A percentile compares a stretch with the other conserved stretches of the same genome.
These are phyloP conservation scores for Prorops nasuta DNA, from an alignment of 1,140 invertebrate genomes.

Conservation along the genomic window DNA sequence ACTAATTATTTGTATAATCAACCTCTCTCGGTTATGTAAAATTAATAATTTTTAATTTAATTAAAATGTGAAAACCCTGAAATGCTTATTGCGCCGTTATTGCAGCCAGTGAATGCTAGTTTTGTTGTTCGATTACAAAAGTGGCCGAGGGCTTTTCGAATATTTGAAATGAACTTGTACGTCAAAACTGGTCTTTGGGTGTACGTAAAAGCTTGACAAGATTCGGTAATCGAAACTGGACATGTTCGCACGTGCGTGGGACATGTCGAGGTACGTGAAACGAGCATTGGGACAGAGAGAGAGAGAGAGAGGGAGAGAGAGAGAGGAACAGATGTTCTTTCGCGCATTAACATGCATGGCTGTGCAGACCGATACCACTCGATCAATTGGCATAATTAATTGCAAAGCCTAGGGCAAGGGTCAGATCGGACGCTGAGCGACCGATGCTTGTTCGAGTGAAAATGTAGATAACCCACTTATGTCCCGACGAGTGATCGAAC, in stretches of 20 bases:
- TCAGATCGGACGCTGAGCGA: constrained; percentile 15
- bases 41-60: no score
- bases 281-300: not conserved
- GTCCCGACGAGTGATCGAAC: constrained; percentile 5
- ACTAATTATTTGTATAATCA: no score
- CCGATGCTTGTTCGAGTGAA: constrained; percentile 17
- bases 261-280: not conserved
- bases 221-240: not conserved
- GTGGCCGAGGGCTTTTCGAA: no score
- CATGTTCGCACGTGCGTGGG: not conserved
- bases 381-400: constrained; percentile 43
- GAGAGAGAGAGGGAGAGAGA: not conserved
- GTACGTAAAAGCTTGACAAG: not conserved
- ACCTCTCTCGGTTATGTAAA: no score
- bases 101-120: no score
- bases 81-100: no score
- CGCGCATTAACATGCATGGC: constrained; percentile 38
- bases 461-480: constrained; percentile 23
- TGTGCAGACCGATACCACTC: constrained; percentile 33
- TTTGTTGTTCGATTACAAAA: no score
- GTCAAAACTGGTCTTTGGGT: not conserved
- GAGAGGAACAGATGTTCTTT: constrained; percentile 34
- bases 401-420: constrained; percentile 12
- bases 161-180: no score
- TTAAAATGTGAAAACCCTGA: no score